Percentiles rank a stretch among this genome's conserved stretches.
Conservation (phyloP, 1,140 invertebrate species). For the Campodea augens region DNA sequence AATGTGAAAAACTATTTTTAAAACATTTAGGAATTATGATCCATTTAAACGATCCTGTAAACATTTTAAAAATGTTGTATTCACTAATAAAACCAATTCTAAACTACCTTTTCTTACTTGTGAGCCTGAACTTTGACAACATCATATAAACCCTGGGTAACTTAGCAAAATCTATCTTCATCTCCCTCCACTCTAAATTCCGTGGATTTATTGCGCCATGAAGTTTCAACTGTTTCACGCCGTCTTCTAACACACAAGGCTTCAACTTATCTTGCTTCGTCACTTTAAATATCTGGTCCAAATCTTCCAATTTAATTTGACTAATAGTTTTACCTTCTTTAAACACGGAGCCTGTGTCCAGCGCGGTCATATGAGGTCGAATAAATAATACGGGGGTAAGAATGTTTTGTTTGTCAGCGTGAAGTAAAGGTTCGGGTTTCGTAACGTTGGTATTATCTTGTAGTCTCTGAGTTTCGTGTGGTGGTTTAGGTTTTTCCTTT, state of each 20-base stretch:
- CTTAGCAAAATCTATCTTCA: slow-evolving; percentile 30
- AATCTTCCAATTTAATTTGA: background rate
- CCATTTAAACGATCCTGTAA: too few relatives aligned
- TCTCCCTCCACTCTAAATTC: slow-evolving; percentile 15
- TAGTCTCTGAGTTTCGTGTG: too few relatives aligned
- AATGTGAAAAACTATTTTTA: too few relatives aligned
- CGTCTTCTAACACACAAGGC: background rate
- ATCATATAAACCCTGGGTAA: slow-evolving; percentile 55
- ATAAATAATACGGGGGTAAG: slow-evolving; percentile 1
- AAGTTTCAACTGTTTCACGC: slow-evolving; percentile 6
- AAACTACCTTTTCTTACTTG: slow-evolving; percentile 37
- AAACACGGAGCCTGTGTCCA: background rate
- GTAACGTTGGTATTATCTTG: too few relatives aligned
- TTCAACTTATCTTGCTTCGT: background rate
- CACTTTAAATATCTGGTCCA: background rate
- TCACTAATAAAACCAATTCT: background rate
- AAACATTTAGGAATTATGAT: too few relatives aligned
- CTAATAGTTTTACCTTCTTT: background rate
- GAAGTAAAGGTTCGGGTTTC: too few relatives aligned
- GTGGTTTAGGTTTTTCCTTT: too few relatives aligned
- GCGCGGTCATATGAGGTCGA: background rate
- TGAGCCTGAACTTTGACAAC: slow-evolving; percentile 72
- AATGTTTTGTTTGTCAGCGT: too few relatives aligned
- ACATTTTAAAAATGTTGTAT: background rate
- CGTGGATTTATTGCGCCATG: slow-evolving; percentile 15